Conservation (phyloP, 2,888 invertebrate genomes). For the Acanthopleura granulata region DNA sequence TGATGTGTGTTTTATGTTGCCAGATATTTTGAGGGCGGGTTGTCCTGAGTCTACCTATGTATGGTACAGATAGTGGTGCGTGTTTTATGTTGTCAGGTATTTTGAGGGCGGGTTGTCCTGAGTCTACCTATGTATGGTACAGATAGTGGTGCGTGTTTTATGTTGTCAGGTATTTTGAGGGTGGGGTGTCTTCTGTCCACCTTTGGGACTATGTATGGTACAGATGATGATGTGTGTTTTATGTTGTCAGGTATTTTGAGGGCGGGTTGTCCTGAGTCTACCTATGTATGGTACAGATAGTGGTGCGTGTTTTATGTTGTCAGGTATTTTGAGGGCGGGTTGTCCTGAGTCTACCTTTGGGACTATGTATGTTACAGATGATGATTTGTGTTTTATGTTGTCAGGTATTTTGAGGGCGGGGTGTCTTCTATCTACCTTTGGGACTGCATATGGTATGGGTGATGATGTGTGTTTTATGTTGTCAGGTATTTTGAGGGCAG, state of each 20-base stretch:
- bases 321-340: no score
- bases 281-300: conserved; percentile 76
- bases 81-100: conserved; percentile 74
- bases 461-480: no score
- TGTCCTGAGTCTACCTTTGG: conserved; percentile 86
- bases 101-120: conserved; percentile 99
- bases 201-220: conserved; percentile 85
- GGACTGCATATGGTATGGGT: no score
- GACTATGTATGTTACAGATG: no score
- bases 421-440: no score
- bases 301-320: no score
- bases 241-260: conserved; percentile 85
- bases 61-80: no score
- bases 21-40: conserved; percentile 97
- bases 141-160: neutral
- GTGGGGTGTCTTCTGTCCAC: conserved; percentile 99
- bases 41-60: conserved; percentile 98
- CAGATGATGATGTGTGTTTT: no score
- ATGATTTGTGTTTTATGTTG: no score
- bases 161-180: conserved; percentile 89
- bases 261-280: conserved; percentile 99
- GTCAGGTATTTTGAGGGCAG: conserved; percentile 96
- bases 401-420: no score
- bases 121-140: conserved; percentile 80
- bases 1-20: no score